A percentile compares a stretch with the other conserved stretches of the same genome.
Conservation (phyloP, 2,888 invertebrate species). For the Lucinisca nassula region DNA sequence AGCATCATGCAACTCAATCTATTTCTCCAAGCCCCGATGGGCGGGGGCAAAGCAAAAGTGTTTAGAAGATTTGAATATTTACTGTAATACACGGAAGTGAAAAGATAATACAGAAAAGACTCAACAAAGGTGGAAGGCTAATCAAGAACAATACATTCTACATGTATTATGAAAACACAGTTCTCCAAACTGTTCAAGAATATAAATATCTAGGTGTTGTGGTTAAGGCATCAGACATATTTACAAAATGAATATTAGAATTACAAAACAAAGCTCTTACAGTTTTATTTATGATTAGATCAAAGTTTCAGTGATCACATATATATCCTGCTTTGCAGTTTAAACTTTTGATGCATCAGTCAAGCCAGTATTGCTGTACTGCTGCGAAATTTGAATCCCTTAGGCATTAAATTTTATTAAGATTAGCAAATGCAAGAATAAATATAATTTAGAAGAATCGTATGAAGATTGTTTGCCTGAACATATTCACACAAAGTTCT, state of each 20-base stretch:
- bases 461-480: not conserved
- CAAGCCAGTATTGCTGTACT: not conserved
- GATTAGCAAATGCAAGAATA: not conserved
- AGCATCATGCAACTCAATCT: too few relatives aligned
- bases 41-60: not conserved
- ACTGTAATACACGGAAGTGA: not conserved
- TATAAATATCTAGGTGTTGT: not conserved
- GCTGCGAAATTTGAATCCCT: not conserved
- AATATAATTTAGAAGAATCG: not conserved
- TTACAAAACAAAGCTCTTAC: not conserved
- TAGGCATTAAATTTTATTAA: not conserved
- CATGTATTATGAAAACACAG: not conserved
- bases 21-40: too few relatives aligned
- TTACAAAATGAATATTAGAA: not conserved
- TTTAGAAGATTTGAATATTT: not conserved
- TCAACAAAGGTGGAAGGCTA: not conserved
- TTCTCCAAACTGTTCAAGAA: not conserved
- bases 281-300: not conserved
- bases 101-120: not conserved
- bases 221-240: too few relatives aligned
- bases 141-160: not conserved
- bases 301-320: not conserved
- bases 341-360: not conserved
- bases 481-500: not conserved
- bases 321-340: not conserved